Conservation (phyloP, 2,888 invertebrate species). For the Cyrtodaria siliqua region DNA sequence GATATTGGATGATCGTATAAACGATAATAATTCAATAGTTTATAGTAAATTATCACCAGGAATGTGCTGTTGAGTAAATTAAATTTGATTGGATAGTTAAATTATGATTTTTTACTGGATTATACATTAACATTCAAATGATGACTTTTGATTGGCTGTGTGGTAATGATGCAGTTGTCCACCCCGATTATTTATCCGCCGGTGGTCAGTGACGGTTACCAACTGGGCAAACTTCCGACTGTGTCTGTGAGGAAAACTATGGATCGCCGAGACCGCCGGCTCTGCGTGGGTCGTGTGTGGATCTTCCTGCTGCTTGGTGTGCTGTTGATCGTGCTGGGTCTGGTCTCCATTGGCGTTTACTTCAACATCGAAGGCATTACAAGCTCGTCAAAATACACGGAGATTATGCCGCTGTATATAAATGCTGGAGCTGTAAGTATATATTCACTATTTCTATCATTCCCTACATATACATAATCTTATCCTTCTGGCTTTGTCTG, state of each 20-base stretch:
- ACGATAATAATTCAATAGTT: too few species aligned
- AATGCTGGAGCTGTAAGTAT: slow-evolving; percentile 94
- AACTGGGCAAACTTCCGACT: slow-evolving; percentile 31
- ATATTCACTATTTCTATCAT: too few species aligned
- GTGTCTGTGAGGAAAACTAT: slow-evolving; percentile 30
- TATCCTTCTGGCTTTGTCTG: too few species aligned
- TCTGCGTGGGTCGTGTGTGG: slow-evolving; percentile 86
- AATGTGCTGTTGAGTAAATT: too few species aligned
- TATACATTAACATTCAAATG: too few species aligned
- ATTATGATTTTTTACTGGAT: too few species aligned
- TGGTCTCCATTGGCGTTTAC: slow-evolving; percentile 92
- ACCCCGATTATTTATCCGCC: slow-evolving; percentile 14
- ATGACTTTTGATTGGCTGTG: too few species aligned
- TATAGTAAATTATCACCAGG: too few species aligned
- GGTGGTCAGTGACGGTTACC: slow-evolving; percentile 8
- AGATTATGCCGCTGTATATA: slow-evolving; percentile 97
- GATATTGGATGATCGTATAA: too few species aligned
- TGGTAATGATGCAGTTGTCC: slow-evolving; percentile 19
- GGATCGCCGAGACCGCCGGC: slow-evolving; percentile 25
- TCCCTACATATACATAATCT: too few species aligned
- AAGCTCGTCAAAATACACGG: slow-evolving; percentile 91
- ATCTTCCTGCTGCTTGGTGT: slow-evolving; percentile 93
- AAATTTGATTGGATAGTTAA: too few species aligned
- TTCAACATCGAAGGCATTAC: slow-evolving; percentile 93
- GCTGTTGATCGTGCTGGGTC: slow-evolving; percentile 89